Percentiles rank a stretch among this genome's conserved stretches.
These are phyloP conservation scores for Ariopsis seemanni DNA, from an alignment of 2,113 vertebrate species.

Conservation along the genomic window DNA sequence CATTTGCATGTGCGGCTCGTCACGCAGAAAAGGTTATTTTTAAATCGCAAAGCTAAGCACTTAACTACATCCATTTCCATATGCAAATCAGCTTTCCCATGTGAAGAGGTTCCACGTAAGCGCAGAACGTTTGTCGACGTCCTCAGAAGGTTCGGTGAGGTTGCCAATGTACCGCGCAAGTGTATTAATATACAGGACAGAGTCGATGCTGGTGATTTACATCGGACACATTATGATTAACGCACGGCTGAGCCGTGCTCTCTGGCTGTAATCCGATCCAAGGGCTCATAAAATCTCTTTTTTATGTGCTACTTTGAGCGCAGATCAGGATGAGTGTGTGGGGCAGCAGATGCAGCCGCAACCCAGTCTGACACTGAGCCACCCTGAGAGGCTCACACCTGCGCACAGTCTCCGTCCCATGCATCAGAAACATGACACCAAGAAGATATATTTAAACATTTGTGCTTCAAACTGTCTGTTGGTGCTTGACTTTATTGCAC, in stretches of 20 bases:
- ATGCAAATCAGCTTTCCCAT: constrained; percentile 1
- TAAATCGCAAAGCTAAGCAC: neutral
- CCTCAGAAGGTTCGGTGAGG: neutral
- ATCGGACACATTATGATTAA: constrained; percentile 33
- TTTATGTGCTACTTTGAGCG: neutral
- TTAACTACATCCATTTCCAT: neutral
- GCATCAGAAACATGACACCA: constrained; percentile 27
- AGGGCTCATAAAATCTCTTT: constrained; percentile 37
- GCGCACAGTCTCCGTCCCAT: constrained; percentile 3
- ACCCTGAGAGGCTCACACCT: constrained; percentile 23
- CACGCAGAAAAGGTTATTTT: neutral
- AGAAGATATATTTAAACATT: constrained; percentile 23
- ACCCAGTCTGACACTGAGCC: constrained; percentile 19
- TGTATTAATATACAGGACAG: constrained; percentile 15
- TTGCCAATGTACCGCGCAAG: neutral
- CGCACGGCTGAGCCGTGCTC: neutral
- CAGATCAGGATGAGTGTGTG: constrained; percentile 11
- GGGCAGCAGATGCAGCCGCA: constrained; percentile 29
- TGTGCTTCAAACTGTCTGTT: neutral
- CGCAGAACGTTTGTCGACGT: neutral
- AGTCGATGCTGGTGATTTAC: constrained; percentile 32
- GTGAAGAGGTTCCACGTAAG: neutral
- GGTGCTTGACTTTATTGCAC: neutral
- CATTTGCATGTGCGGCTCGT: neutral
- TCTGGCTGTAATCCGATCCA: constrained; percentile 31